Conservation (phyloP, 2,888 invertebrate species). For the Pheosia tremula region DNA sequence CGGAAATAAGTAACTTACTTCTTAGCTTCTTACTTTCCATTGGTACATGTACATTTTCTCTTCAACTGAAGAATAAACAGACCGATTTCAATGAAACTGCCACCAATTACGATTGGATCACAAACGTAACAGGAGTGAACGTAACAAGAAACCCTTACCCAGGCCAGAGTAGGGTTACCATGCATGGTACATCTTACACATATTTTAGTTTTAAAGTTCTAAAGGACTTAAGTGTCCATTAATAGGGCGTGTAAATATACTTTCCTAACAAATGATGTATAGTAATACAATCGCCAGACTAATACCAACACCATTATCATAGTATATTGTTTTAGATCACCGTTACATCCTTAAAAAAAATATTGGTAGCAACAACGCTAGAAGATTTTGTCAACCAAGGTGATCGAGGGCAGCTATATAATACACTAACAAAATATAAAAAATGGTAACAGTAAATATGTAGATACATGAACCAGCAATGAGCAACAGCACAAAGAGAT, state of each 20-base stretch:
- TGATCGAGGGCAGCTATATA: too few species aligned
- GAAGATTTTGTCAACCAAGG: too few species aligned
- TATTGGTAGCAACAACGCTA: too few species aligned
- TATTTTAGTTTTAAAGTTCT: too few species aligned
- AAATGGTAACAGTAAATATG: neutral
- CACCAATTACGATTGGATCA: constrained; percentile 6
- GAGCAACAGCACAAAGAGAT: neutral
- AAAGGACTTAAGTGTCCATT: too few species aligned
- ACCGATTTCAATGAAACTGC: neutral
- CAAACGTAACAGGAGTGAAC: constrained; percentile 5
- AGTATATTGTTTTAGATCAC: too few species aligned
- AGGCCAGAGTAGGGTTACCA: neutral
- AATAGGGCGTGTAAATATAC: too few species aligned
- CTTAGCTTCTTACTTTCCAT: neutral
- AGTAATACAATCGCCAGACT: too few species aligned
- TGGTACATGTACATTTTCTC: neutral
- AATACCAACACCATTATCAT: too few species aligned
- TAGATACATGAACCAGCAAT: neutral
- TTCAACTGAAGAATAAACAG: constrained; percentile 4
- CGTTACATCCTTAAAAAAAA: too few species aligned
- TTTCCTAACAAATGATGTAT: too few species aligned
- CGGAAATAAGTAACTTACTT: neutral
- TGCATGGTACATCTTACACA: too few species aligned
- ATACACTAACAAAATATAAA: neutral
- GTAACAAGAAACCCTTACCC: constrained; percentile 5